phyloP scores from a whole-genome alignment of 2,797 vertebrate species.

The Cossypha heuglini region DNA sequence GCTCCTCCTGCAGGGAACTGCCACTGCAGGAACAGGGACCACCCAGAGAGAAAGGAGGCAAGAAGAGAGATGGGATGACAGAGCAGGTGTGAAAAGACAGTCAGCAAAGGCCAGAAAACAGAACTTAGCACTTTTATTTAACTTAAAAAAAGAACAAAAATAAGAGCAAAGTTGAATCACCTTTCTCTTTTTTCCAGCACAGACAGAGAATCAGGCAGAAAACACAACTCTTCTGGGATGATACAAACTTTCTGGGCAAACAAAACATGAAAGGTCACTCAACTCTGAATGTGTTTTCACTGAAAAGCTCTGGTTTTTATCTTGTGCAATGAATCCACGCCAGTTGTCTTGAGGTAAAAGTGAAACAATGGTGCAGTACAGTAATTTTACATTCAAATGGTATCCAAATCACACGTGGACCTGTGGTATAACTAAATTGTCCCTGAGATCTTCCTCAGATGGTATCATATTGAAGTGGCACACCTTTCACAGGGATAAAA shows the following conservation, averaged over 20 bases:
- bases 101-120: background rate
- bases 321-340: background rate
- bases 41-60: background rate
- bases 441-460: background rate
- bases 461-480: rapidly evolving
- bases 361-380: rapidly evolving
- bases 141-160: background rate
- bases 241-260: background rate
- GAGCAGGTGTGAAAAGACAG: background rate
- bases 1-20: background rate
- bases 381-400: background rate
- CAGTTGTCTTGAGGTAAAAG: background rate
- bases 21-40: background rate
- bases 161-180: background rate
- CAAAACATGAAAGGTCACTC: background rate
- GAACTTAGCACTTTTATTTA: background rate
- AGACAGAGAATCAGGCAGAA: background rate
- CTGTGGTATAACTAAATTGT: background rate
- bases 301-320: background rate
- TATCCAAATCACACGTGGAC: background rate
- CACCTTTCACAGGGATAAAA: background rate
- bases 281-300: background rate
- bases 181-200: background rate
- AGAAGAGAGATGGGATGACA: background rate
- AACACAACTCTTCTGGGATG: background rate